Evolutionary conservation across 1,140 invertebrate species (phyloP).

Genomic region (Penaeus chinensis): DNA sequence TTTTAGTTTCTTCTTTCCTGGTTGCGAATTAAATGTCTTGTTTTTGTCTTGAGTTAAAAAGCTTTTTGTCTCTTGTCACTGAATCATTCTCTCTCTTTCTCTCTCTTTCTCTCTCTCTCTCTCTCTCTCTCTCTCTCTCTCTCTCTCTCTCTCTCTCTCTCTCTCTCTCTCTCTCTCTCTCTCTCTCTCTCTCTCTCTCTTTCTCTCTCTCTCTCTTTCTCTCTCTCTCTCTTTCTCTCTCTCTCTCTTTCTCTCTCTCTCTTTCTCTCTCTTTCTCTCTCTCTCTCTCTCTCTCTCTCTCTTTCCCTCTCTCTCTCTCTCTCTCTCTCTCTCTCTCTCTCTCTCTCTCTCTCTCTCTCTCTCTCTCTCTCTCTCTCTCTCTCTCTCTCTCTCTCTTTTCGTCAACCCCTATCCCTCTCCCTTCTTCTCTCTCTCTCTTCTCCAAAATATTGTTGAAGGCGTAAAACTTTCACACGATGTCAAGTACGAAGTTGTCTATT

Average conservation of each 20-base stretch:
- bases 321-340: not conserved
- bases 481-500: too few species aligned
- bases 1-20: not conserved
- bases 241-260: not conserved
- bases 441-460: not conserved
- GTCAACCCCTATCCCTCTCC: not conserved
- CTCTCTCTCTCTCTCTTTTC: slow-evolving; percentile 18
- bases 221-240: not conserved
- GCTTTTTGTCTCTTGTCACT: not conserved
- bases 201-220: not conserved
- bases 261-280: not conserved
- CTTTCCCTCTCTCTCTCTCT: not conserved
- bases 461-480: too few species aligned
- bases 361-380: not conserved
- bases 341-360: not conserved
- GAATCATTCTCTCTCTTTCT: slow-evolving; percentile 11
- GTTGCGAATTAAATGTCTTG: not conserved
- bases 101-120: not conserved
- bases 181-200: not conserved
- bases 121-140: not conserved
- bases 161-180: not conserved
- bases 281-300: not conserved
- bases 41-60: not conserved
- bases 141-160: not conserved
- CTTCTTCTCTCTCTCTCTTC: slow-evolving; percentile 7